phyloP scores from a whole-genome alignment of 2,797 vertebrate genomes.

The Chiloscyllium punctatum region DNA sequence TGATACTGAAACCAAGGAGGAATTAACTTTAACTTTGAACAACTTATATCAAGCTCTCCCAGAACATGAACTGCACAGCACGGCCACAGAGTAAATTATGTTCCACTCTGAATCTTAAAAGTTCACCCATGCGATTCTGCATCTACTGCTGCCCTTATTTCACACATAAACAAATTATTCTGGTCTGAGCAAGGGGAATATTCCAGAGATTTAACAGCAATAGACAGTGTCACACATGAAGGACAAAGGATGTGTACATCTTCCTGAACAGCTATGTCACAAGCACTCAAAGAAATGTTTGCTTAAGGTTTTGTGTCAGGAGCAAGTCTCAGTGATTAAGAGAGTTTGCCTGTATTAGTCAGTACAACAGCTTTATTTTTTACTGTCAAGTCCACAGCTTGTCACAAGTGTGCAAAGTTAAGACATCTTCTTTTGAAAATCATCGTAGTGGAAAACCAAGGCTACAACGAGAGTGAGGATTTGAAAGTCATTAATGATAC shows the following conservation, averaged over 20 bases:
- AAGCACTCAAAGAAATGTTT: not conserved
- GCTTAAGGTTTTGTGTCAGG: constrained; percentile 9
- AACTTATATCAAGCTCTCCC: not conserved
- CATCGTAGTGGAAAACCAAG: not conserved
- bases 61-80: not conserved
- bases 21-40: not conserved
- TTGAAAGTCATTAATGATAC: not conserved
- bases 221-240: constrained; percentile 23
- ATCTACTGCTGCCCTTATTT: not conserved
- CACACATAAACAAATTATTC: not conserved
- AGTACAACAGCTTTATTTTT: constrained; percentile 3
- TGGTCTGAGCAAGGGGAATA: not conserved
- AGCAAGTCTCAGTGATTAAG: constrained; percentile 30
- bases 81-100: not conserved
- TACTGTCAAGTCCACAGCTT: not conserved
- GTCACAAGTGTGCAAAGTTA: not conserved
- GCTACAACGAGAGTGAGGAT: not conserved
- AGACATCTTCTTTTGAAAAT: not conserved
- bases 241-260: constrained; percentile 17
- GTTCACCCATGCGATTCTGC: not conserved
- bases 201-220: constrained; percentile 21
- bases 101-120: not conserved
- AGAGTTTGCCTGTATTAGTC: constrained; percentile 19
- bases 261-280: constrained; percentile 22
- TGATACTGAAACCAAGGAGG: no score